These are phyloP conservation scores for Ochlodes sylvanus DNA, from an alignment of 2,888 invertebrate species.

Conservation along the genomic window DNA sequence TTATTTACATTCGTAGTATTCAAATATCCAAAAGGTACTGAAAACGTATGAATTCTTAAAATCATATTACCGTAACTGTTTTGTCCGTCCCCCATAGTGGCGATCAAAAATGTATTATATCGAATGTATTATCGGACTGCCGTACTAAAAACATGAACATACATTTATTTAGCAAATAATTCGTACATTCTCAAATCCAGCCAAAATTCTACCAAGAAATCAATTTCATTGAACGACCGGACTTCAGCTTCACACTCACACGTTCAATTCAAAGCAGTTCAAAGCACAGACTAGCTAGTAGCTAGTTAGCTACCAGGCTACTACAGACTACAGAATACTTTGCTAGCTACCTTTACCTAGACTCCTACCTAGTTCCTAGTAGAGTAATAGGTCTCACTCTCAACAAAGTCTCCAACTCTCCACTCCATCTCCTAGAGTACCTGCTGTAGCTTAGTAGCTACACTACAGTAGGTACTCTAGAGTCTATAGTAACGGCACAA, in stretches of 20 bases:
- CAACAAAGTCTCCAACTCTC: too few relatives aligned
- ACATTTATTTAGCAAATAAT: background rate
- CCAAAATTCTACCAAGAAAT: constrained; percentile 15
- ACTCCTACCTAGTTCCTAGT: too few relatives aligned
- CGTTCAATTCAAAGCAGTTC: too few relatives aligned
- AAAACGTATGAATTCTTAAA: constrained; percentile 18
- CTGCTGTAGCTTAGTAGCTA: too few relatives aligned
- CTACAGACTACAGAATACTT: too few relatives aligned
- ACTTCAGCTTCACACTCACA: background rate
- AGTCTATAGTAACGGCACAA: too few relatives aligned
- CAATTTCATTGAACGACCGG: background rate
- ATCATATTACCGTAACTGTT: constrained; percentile 49
- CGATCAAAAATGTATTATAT: constrained; percentile 17
- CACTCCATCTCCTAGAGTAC: too few relatives aligned
- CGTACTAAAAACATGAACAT: background rate
- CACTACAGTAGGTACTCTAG: too few relatives aligned
- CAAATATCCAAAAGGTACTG: background rate
- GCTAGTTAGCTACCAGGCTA: too few relatives aligned
- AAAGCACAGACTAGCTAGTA: too few relatives aligned
- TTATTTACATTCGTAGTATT: constrained; percentile 3
- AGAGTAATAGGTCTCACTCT: too few relatives aligned
- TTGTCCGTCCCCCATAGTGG: constrained; percentile 62
- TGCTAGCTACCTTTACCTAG: too few relatives aligned
- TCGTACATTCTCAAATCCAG: constrained; percentile 17
- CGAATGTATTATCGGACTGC: background rate